A percentile compares a stretch with the other conserved stretches of the same genome.
Evolutionary conservation across 92 coral and sea anemone genomes (phyloP).

Genomic region (Phenganax stokvisi): DNA sequence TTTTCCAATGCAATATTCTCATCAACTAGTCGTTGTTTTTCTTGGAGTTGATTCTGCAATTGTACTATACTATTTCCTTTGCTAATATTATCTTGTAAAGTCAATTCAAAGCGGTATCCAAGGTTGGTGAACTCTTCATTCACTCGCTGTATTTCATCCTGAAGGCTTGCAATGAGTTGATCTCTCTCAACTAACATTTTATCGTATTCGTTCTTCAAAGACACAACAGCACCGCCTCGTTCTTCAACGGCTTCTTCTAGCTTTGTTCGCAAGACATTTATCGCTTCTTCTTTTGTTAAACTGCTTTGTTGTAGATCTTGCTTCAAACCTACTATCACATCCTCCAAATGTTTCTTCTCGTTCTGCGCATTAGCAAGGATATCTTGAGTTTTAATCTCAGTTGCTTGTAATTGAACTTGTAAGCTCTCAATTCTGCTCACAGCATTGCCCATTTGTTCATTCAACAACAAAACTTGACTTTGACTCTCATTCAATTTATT

Average conservation of each 20-base stretch:
- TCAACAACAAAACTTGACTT: background rate
- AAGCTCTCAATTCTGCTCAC: background rate
- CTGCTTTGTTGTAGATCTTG: constrained; percentile 16
- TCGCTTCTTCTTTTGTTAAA: constrained; percentile 28
- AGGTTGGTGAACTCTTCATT: constrained; percentile 38
- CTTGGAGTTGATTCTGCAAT: constrained; percentile 28
- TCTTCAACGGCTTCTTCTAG: constrained; percentile 36
- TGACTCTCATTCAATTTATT: background rate
- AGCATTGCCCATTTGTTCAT: background rate
- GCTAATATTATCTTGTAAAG: constrained; percentile 36
- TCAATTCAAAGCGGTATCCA: constrained; percentile 36
- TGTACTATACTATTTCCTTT: constrained; percentile 32
- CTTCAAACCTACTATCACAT: background rate
- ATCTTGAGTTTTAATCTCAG: background rate
- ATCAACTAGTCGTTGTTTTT: constrained; percentile 17
- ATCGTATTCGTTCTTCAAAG: constrained; percentile 27
- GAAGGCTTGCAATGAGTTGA: constrained; percentile 14
- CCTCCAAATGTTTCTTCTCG: constrained; percentile 13
- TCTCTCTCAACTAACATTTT: constrained; percentile 24
- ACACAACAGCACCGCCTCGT: constrained; percentile 10
- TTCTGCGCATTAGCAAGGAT: background rate
- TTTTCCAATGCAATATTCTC: constrained; percentile 3
- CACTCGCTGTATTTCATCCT: constrained; percentile 30
- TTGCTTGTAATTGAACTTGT: background rate
- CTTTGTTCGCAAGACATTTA: constrained; percentile 35